Evolutionary conservation across 1,140 invertebrate species (phyloP).

Genomic region (Philopotamus ludificatus): DNA sequence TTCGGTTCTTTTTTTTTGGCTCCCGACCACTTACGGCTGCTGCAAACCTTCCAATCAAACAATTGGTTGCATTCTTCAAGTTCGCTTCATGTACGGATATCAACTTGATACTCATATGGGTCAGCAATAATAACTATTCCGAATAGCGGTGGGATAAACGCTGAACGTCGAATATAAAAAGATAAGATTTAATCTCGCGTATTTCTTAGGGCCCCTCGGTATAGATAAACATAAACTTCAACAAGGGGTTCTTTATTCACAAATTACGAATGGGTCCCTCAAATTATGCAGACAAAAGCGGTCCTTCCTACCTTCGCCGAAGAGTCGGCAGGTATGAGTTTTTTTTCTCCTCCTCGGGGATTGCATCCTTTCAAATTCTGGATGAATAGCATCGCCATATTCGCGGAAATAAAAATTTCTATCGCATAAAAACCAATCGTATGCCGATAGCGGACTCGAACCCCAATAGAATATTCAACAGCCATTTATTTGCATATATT

Average conservation of each 20-base stretch:
- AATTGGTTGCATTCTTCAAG: conserved; percentile 14
- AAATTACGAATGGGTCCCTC: conserved; percentile 16
- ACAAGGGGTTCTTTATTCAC: conserved; percentile 15
- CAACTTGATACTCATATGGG: background rate
- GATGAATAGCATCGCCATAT: conserved; percentile 12
- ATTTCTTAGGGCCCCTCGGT: background rate
- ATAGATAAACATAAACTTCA: conserved; percentile 1
- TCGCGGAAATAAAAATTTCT: conserved; percentile 12
- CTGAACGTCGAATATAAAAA: too few relatives aligned
- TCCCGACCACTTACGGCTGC: conserved; percentile 17
- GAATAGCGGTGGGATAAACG: too few relatives aligned
- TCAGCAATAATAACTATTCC: background rate
- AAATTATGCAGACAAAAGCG: conserved; percentile 14
- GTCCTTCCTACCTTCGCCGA: too few relatives aligned
- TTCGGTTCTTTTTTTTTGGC: conserved; percentile 19
- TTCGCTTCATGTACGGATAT: background rate
- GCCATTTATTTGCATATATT: background rate
- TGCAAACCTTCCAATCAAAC: conserved; percentile 23
- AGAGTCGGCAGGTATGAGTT: conserved; percentile 15
- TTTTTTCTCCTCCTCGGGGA: conserved; percentile 6
- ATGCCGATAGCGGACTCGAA: too few relatives aligned
- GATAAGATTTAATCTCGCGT: background rate
- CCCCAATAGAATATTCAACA: background rate
- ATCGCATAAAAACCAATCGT: background rate
- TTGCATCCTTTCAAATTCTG: conserved; percentile 7